A percentile compares a stretch with the other conserved stretches of the same genome.
Evolutionary conservation across 2,888 invertebrate genomes (phyloP).

Genomic region (Stenichneumon culpator): DNA sequence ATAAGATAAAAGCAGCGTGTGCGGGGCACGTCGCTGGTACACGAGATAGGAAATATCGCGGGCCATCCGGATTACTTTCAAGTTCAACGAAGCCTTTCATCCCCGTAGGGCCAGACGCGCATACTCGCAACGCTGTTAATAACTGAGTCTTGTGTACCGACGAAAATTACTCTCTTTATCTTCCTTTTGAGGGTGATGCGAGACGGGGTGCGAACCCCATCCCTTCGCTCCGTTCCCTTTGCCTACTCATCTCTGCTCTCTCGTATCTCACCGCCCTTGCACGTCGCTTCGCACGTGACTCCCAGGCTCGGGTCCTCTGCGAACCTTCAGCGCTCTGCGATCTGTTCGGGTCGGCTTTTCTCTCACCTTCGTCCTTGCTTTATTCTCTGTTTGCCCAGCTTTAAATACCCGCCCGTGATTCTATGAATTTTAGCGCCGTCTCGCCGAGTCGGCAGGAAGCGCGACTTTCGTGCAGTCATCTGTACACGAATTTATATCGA

Average conservation of each 20-base stretch:
- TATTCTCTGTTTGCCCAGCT: slow-evolving; percentile 67
- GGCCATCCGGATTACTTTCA: slow-evolving; percentile 61
- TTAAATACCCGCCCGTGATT: slow-evolving; percentile 62
- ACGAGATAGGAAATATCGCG: slow-evolving; percentile 28
- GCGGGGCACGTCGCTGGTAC: slow-evolving; percentile 3
- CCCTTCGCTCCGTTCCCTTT: slow-evolving; percentile 34
- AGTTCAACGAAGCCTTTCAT: slow-evolving; percentile 68
- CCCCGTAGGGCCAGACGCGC: slow-evolving; percentile 42
- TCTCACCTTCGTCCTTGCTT: slow-evolving; percentile 52
- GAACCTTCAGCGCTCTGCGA: background rate
- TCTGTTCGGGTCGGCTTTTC: slow-evolving; percentile 41
- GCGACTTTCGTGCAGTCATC: background rate
- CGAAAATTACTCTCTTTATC: slow-evolving; percentile 80
- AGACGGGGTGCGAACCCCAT: slow-evolving; percentile 38
- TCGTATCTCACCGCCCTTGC: slow-evolving; percentile 2
- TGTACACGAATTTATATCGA: background rate
- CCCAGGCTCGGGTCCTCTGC: slow-evolving; percentile 24
- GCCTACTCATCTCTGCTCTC: slow-evolving; percentile 55
- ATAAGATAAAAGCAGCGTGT: slow-evolving; percentile 15
- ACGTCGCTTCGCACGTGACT: slow-evolving; percentile 42
- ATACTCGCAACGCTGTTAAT: slow-evolving; percentile 73
- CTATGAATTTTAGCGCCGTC: background rate
- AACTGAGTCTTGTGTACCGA: slow-evolving; percentile 78
- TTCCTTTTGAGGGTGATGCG: slow-evolving; percentile 64
- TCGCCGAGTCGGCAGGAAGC: background rate